Evolutionary conservation across 2,888 invertebrate species (phyloP), one percentile per base, ranked within the genome.

Genomic region (Heliconius sara): DNA sequence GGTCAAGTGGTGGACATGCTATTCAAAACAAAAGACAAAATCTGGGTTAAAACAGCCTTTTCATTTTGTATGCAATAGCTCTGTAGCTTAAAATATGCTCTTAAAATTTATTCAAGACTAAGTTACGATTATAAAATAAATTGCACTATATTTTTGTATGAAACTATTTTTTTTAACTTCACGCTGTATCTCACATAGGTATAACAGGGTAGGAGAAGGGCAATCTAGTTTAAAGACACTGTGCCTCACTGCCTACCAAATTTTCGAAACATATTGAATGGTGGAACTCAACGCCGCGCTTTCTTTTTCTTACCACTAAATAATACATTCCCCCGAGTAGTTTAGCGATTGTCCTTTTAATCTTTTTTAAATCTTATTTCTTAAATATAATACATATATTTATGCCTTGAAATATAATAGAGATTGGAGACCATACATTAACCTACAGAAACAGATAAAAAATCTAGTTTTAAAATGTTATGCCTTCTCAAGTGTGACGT

Each of bases 401-500:
- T 60, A 60, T 60, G n/a, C 6, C 12, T 6, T 72, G 13, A 52
- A 52, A 72, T 57, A 52, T 34, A 73, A 75, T 30, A 75, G 27
- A 47, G 27, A 65, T 39, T 30, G 47, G 27, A 47, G 22, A 65
- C 63, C 27, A 66, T 57, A 30, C 22, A 71, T 79, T 76, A 71
- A 76, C 66, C 76, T 76, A 82, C 67, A 74, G 65, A 75, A 65
- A 65, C 43, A 60, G 27, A 75, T 47, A 65, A 63, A 34, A 47
- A 43, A 19, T 22, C 43, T 43, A 75, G 66, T 75, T 75, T 79
- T 75, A 63, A 47, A 68, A 25, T 68, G 67, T 57, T 34, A 60
- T 60, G 73, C 60, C 60, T 74, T 22, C 72, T 66, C 72, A 78
- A 52, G 57, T 75, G 65, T 80, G 71, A 77, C 78, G 79, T 79